Conservation (phyloP, 2,888 invertebrate genomes). For the Papilio demoleus region DNA sequence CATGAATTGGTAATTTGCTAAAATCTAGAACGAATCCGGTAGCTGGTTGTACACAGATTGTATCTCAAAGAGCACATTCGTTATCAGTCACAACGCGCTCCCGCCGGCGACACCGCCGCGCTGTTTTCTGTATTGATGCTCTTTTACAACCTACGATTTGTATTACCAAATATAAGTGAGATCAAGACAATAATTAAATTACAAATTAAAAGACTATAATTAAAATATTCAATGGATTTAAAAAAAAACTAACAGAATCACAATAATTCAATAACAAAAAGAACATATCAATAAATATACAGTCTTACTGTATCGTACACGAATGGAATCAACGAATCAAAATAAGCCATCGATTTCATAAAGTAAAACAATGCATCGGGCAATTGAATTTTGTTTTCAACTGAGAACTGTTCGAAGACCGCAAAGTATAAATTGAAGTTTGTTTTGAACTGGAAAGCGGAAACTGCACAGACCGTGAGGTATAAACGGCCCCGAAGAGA, state of each 20-base stretch:
- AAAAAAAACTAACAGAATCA: neutral
- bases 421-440: constrained; percentile 17
- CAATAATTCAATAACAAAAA: neutral
- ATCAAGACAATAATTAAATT: neutral
- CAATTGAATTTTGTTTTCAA: constrained; percentile 25
- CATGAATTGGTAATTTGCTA: constrained; percentile 8
- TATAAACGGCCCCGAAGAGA: constrained; percentile 50
- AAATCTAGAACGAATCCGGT: constrained; percentile 24
- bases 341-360: constrained; percentile 4
- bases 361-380: constrained; percentile 17
- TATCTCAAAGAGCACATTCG: constrained; percentile 61
- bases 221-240: too few species aligned
- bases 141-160: constrained; percentile 42
- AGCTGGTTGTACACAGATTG: constrained; percentile 49
- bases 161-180: neutral
- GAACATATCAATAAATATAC: neutral
- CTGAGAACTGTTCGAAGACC: neutral
- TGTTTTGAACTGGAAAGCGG: constrained; percentile 17
- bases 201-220: neutral
- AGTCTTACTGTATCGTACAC: neutral
- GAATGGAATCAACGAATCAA: neutral
- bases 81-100: constrained; percentile 53
- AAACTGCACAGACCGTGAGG: constrained; percentile 42
- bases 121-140: constrained; percentile 46
- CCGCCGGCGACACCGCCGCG: constrained; percentile 43